These are phyloP conservation scores for Drosophila eugracilis DNA, from an alignment of 1,140 invertebrate species.

Conservation along the genomic window DNA sequence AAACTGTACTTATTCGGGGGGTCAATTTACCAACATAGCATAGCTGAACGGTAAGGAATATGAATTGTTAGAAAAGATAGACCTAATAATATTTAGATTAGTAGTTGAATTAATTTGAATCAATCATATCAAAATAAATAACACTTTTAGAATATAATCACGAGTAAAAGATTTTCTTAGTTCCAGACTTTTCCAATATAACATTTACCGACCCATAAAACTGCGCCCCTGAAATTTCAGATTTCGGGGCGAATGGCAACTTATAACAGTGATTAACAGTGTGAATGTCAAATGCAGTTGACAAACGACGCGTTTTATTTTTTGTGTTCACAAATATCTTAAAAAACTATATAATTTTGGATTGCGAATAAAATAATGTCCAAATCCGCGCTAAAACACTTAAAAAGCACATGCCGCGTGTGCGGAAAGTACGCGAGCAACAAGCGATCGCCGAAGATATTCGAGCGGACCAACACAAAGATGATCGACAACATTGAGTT, in stretches of 20 bases:
- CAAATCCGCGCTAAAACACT: slow-evolving; percentile 60
- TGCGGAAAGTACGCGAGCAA: slow-evolving; percentile 70
- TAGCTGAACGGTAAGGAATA: too few species aligned
- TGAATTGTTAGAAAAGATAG: too few species aligned
- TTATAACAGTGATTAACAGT: too few species aligned
- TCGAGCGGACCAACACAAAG: slow-evolving; percentile 61
- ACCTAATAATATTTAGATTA: too few species aligned
- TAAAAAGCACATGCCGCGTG: slow-evolving; percentile 67
- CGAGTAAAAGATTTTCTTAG: too few species aligned
- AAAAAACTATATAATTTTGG: slow-evolving; percentile 36
- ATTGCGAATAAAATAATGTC: slow-evolving; percentile 52
- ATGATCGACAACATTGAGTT: slow-evolving; percentile 59
- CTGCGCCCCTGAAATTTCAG: not conserved
- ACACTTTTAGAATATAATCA: too few species aligned
- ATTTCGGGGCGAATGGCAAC: slow-evolving; percentile 21
- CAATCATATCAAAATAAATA: too few species aligned
- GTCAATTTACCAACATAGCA: too few species aligned
- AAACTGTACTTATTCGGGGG: slow-evolving; percentile 7
- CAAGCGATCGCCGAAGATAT: slow-evolving; percentile 65
- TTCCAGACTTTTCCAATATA: too few species aligned
- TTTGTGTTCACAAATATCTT: slow-evolving; percentile 35
- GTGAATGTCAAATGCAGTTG: slow-evolving; percentile 62
- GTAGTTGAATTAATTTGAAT: too few species aligned
- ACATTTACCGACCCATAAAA: too few species aligned
- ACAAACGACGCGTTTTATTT: slow-evolving; percentile 65